Percentiles rank a stretch among this genome's conserved stretches.
phyloP scores from a whole-genome alignment of 2,113 vertebrate species.

The Eulemur rufifrons region DNA sequence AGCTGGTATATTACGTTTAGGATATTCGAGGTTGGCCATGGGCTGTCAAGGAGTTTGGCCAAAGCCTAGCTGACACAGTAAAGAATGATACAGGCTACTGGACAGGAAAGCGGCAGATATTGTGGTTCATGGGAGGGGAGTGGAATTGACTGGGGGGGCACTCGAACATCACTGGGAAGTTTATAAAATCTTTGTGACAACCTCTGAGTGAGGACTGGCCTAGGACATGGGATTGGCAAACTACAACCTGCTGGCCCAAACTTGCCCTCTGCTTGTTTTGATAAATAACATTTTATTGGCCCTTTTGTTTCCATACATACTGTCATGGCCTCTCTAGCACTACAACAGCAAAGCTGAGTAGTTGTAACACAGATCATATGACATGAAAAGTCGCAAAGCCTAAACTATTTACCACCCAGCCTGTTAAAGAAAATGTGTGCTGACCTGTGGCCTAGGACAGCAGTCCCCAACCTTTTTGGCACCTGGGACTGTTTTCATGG shows the following conservation, averaged over 20 bases:
- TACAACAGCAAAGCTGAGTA: background rate
- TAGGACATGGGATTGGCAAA: background rate
- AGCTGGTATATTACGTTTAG: background rate
- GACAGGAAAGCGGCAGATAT: background rate
- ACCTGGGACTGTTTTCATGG: no score
- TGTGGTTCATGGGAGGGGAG: background rate
- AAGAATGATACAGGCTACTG: background rate
- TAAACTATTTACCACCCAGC: background rate
- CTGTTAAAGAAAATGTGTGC: background rate
- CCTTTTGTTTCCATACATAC: background rate
- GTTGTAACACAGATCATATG: background rate
- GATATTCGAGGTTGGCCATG: background rate
- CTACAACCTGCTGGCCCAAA: background rate
- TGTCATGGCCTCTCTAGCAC: background rate
- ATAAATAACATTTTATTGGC: slow-evolving; percentile 20
- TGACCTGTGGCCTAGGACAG: background rate
- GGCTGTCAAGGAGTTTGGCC: background rate
- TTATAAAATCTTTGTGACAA: slow-evolving; percentile 3
- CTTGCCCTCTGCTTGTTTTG: background rate
- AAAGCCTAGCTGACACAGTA: background rate
- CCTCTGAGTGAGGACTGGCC: background rate
- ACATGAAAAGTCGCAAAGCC: background rate
- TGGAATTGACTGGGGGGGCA: background rate
- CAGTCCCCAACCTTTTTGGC: no score
- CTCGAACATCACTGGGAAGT: background rate